These are phyloP conservation scores for Scaptomyza graminum DNA, from an alignment of 1,140 invertebrate species.

Conservation along the genomic window DNA sequence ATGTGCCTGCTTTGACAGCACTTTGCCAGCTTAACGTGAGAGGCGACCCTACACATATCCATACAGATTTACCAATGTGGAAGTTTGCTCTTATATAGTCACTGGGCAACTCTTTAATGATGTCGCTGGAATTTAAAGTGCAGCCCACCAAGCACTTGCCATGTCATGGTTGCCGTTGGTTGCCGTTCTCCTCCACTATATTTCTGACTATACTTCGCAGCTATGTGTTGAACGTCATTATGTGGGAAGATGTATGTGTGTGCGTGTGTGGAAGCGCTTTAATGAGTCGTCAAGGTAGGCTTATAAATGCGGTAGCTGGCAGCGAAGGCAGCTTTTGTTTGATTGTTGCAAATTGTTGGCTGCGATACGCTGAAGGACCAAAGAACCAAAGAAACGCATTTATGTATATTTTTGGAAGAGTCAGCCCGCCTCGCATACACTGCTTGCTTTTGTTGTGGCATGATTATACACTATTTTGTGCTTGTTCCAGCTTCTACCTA, in stretches of 20 bases:
- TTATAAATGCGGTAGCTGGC: not conserved
- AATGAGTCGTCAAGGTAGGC: slow-evolving; percentile 40
- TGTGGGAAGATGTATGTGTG: not conserved
- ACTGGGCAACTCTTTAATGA: slow-evolving; percentile 55
- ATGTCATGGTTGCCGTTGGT: slow-evolving; percentile 11
- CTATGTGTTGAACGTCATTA: not conserved
- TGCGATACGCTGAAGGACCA: slow-evolving; percentile 3
- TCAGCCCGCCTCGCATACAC: not conserved
- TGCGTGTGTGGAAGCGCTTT: slow-evolving; percentile 7
- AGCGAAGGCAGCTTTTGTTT: slow-evolving; percentile 32
- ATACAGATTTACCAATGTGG: not conserved
- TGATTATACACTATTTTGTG: not conserved
- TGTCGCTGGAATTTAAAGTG: slow-evolving; percentile 64
- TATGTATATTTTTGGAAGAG: slow-evolving; percentile 4
- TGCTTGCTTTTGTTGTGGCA: not conserved
- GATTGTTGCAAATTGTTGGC: slow-evolving; percentile 36
- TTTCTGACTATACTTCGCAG: not conserved
- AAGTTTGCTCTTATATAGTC: not conserved
- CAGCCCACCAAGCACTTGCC: slow-evolving; percentile 13
- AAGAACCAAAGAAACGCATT: slow-evolving; percentile 3
- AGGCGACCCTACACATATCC: slow-evolving; percentile 10
- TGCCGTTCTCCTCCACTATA: not conserved
- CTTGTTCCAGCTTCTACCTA: too few species aligned
- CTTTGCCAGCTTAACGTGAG: slow-evolving; percentile 68
- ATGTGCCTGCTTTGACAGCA: slow-evolving; percentile 62